phyloP scores from a whole-genome alignment of 2,797 vertebrate genomes.

The Ctenosaura bakeri region DNA sequence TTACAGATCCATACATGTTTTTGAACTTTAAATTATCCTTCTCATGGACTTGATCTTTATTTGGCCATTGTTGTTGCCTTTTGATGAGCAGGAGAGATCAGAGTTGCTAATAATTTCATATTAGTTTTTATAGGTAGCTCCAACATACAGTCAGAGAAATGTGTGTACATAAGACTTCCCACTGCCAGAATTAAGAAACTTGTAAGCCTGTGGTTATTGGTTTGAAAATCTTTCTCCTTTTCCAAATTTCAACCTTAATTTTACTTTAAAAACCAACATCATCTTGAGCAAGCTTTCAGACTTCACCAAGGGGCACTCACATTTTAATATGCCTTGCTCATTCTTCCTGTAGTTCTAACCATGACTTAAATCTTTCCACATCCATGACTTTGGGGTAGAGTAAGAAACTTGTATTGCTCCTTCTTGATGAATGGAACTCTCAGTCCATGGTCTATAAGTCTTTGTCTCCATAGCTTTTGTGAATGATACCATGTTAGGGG shows the following conservation, averaged over 20 bases:
- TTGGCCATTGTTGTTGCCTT: neutral
- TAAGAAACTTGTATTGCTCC: neutral
- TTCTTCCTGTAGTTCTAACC: neutral
- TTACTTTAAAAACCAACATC: neutral
- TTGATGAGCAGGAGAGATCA: neutral
- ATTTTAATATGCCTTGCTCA: neutral
- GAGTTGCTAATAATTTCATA: neutral
- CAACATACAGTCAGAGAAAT: neutral
- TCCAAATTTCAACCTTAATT: conserved; percentile 55
- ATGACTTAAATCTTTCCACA: neutral
- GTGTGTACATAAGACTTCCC: neutral
- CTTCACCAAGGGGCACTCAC: neutral
- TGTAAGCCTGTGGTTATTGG: neutral
- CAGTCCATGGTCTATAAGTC: neutral
- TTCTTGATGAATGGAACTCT: neutral
- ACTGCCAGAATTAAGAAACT: conserved; percentile 30
- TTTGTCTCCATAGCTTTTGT: neutral
- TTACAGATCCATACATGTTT: neutral
- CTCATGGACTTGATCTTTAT: fast-evolving
- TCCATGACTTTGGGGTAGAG: neutral
- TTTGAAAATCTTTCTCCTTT: conserved; percentile 26
- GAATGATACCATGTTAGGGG: neutral
- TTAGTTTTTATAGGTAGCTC: conserved; percentile 29
- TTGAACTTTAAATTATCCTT: neutral
- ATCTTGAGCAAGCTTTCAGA: neutral